These are phyloP conservation scores for Drosophila basisetae DNA, from an alignment of 2,888 invertebrate genomes.

Conservation along the genomic window DNA sequence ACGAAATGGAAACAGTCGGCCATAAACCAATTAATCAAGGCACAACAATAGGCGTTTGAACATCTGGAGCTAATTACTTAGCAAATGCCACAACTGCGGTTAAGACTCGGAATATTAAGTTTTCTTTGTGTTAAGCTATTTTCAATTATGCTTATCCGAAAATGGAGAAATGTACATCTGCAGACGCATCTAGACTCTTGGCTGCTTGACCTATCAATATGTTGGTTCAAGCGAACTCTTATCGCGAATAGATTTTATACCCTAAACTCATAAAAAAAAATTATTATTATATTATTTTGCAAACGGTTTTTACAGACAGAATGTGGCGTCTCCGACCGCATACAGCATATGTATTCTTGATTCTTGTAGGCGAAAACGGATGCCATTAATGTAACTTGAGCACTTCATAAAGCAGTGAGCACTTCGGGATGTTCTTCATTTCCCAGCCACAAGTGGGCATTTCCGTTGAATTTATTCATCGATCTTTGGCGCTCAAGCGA, in stretches of 20 bases:
- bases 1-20: slow-evolving; percentile 14
- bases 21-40: not conserved
- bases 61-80: not conserved
- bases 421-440: not conserved
- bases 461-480: not conserved
- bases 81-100: not conserved
- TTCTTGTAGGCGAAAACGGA: not conserved
- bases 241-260: not conserved
- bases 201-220: not conserved
- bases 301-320: not conserved
- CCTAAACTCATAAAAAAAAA: not conserved
- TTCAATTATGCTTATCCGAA: not conserved
- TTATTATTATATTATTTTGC: not conserved
- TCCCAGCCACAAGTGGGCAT: not conserved
- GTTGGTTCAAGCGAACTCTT: not conserved
- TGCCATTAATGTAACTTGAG: not conserved
- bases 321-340: not conserved
- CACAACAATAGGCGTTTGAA: not conserved
- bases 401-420: not conserved
- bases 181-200: not conserved
- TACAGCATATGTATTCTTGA: not conserved
- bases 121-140: no score
- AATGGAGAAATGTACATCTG: not conserved
- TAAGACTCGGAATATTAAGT: not conserved
- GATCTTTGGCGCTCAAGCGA: not conserved